Evolutionary conservation across 2,888 invertebrate species (phyloP), one percentile per base, ranked within the genome.

Genomic region (Bellardia bayeri): DNA sequence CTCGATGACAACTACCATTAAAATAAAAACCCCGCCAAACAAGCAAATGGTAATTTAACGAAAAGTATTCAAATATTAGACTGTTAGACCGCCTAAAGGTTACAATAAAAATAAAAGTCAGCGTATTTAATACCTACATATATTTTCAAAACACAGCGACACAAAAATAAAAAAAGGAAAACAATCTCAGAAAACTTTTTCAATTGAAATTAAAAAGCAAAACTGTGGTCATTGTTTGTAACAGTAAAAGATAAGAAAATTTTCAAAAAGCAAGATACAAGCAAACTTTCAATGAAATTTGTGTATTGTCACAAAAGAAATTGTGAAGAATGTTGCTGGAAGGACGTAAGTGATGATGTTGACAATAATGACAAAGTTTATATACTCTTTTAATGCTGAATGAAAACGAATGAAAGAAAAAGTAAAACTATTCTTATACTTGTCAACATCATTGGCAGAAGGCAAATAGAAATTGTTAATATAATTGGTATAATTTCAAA

Each of bases 351-450:
- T 64, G 58, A 37, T 49, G 40, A 75, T 40, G 42, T 74, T 63
- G 72, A 61, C 14, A 68, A 81, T 84, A 81, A 84, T 78, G 42
- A 78, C 71, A 82, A 88, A 87, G 75, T 84, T 84, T 84, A 63
- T 74, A 72, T 42, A 72, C 68, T 51, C 37, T 66, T 74, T 81
- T 74, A 76, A 78, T 68, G 76, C 9, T 45, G 45, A 11, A 37
- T 23, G 66, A 49, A 83, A 80, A 56, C 37, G 40, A 68, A 75
- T 23, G 14, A 63, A 72, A 63, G 63, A 75, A 37, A 37, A 51
- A 42, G 37, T 4, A 61, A 16, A 58, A 63, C 51, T 63, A 71
- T 68, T 69, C n/a, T 64, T 68, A 45, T 8, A 42, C 63, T 64
- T 49, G 74, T 58, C 79, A 56, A 33, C 56, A 71, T 54, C 61